Evolutionary conservation across 2,113 vertebrate genomes (phyloP).

Genomic region (Gopherus flavomarginatus): DNA sequence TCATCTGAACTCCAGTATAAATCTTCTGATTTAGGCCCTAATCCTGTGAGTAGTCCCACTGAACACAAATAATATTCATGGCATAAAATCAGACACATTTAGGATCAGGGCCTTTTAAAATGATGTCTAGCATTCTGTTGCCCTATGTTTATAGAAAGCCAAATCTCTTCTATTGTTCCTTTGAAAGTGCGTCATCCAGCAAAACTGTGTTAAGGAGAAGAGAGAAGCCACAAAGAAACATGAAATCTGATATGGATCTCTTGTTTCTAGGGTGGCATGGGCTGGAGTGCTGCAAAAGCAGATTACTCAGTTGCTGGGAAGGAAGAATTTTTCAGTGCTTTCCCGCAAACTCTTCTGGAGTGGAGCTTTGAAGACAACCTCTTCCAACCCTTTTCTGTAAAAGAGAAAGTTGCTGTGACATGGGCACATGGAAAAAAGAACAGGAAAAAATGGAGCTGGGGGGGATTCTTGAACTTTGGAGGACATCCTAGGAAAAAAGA

Average conservation of each 20-base stretch:
- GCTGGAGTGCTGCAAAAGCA: background rate
- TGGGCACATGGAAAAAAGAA: background rate
- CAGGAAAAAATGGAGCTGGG: background rate
- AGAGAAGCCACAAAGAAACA: background rate
- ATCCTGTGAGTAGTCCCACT: background rate
- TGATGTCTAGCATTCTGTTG: background rate
- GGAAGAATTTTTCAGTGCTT: background rate
- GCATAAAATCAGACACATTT: background rate
- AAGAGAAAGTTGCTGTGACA: background rate
- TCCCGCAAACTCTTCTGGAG: background rate
- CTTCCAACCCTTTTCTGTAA: background rate
- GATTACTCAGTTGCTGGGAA: background rate
- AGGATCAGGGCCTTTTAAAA: background rate
- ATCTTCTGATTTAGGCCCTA: background rate
- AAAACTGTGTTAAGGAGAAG: background rate
- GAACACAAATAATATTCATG: background rate
- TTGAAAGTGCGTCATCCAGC: background rate
- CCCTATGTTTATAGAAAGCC: background rate
- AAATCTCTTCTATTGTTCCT: background rate
- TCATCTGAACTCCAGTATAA: background rate
- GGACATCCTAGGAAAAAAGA: background rate
- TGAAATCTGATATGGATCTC: background rate
- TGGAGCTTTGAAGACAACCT: background rate
- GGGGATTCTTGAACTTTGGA: background rate
- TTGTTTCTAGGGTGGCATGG: background rate